Base-by-base conservation (phyloP, 1,140 invertebrate genomes). In the Lasaia peninsularis region DNA sequence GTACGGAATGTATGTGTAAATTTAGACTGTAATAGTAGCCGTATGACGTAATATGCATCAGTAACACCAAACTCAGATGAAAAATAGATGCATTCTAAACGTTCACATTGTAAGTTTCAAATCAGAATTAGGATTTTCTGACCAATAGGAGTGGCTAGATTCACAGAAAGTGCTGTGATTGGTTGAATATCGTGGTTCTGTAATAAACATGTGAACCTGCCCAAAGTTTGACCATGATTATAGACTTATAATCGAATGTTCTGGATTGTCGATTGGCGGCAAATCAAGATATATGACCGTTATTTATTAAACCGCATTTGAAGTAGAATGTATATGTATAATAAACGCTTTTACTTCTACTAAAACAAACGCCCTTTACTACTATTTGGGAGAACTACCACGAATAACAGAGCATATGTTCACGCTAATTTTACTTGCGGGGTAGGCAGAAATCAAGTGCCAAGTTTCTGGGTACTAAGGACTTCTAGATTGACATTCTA, bases 11-110 rank as follows among this genome's bases (percentile, higher is more conserved):
- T 18, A 48, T 11, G 40, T 48, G 16, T 48, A n/a, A 48, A n/a
- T 4, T 48, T 21, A 48, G 40, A 21, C 40, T 48, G 18, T 21
- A 48, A 21, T 48, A 48, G 40, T 48, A 48, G 40, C 40, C 18
- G 40, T 48, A 48, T 10, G 16, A 48, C 40, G 18, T 44, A 44
- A 9, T 20, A 48, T 48, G 40, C 40, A 48, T 48, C 40, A 48
- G 40, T 48, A 48, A 48, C 40, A 48, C 40, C 40, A 48, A 48
- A 48, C 16, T 48, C 40, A 48, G 18, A 48, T 10, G 20, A 5
- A 48, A 28, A 28, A 6, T 48, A 48, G 40, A 48, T 48, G 40
- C 40, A 21, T 48, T 48, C 14, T 11, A 18, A 44, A 9, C 9
- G 14, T 21, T 48, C 40, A 48, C 16, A 21, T 44, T 44, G 18